phyloP scores from a whole-genome alignment of 2,888 invertebrate species.

The Periphyllus acericola region DNA sequence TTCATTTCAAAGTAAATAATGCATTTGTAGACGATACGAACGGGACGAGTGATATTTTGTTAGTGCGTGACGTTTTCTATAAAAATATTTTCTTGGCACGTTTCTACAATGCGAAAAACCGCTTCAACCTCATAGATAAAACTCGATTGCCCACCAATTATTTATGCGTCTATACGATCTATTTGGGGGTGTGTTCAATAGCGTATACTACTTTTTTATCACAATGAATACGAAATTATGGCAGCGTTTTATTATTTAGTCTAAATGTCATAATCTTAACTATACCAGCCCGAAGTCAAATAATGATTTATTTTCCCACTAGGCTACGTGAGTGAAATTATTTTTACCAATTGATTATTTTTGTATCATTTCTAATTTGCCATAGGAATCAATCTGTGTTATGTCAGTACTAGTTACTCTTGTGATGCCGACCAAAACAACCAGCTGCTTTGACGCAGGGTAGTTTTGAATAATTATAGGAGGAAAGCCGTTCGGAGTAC shows the following conservation, averaged over 20 bases:
- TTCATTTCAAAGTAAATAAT: constrained; percentile 5
- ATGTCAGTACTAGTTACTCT: background rate
- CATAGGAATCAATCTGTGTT: background rate
- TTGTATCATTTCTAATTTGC: background rate
- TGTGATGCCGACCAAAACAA: background rate
- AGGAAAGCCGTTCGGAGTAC: too few species aligned
- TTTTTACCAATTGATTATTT: too few species aligned
- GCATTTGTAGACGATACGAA: background rate
- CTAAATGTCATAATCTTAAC: background rate
- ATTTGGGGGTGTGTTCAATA: background rate
- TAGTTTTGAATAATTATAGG: too few species aligned
- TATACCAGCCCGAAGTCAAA: background rate
- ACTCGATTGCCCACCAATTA: constrained; percentile 11
- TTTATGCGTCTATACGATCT: constrained; percentile 32
- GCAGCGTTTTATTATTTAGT: background rate
- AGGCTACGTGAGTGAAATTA: too few species aligned
- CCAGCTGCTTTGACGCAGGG: too few species aligned
- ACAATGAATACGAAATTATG: background rate
- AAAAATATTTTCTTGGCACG: constrained; percentile 34
- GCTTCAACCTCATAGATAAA: constrained; percentile 6
- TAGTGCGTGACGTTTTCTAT: background rate
- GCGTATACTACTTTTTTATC: background rate
- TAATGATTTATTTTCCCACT: background rate
- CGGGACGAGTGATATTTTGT: background rate
- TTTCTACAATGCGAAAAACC: background rate